These are phyloP conservation scores for Scolopax mira DNA, from an alignment of 2,113 vertebrate genomes.

Conservation along the genomic window DNA sequence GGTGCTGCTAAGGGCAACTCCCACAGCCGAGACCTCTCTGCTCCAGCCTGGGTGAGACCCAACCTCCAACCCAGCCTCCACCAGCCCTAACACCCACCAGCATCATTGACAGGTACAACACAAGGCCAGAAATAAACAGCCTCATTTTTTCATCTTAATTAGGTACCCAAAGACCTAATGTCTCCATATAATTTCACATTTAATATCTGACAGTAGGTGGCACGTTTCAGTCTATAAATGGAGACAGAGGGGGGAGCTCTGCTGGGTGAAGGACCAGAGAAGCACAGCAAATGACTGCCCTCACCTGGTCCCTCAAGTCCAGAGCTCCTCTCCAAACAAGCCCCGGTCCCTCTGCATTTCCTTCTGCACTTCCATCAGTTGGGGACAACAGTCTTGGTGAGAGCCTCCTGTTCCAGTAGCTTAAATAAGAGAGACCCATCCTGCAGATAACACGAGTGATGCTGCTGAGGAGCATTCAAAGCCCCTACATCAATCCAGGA, in stretches of 20 bases:
- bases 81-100: neutral
- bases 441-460: neutral
- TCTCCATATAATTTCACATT: neutral
- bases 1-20: too few species aligned
- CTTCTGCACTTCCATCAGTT: neutral
- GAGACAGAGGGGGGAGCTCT: neutral
- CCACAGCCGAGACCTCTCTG: neutral
- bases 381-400: neutral
- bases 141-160: neutral
- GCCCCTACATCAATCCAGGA: neutral
- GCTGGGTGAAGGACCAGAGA: neutral
- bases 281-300: neutral
- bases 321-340: neutral
- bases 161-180: neutral
- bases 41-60: neutral
- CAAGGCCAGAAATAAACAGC: neutral
- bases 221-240: neutral
- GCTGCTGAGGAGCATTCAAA: neutral
- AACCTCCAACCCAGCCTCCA: neutral
- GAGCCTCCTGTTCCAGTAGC: neutral
- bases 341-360: accelerated
- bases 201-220: neutral
- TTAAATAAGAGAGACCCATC: neutral
- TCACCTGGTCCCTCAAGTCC: neutral
- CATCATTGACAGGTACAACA: neutral